Percentiles rank a stretch among this genome's conserved stretches.
Evolutionary conservation across 2,888 invertebrate genomes (phyloP).

Genomic region (Melieria omissa): DNA sequence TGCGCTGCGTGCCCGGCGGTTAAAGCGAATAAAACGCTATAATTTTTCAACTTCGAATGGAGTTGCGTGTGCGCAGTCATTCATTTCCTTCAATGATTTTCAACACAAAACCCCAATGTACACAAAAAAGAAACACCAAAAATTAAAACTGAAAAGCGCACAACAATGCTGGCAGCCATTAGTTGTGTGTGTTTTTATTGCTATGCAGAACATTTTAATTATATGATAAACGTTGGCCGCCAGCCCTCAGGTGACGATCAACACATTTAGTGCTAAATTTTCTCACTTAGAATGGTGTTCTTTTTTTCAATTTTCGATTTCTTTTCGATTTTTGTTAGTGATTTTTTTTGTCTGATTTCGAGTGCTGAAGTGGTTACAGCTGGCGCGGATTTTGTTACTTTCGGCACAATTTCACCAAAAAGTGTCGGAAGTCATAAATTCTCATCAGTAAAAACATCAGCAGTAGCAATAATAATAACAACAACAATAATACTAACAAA

Average conservation of each 20-base stretch:
- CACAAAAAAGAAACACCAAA: too few relatives aligned
- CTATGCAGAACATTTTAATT: too few relatives aligned
- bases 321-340: too few relatives aligned
- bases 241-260: slow-evolving; percentile 23
- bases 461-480: not conserved
- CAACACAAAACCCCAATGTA: too few relatives aligned
- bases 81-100: too few relatives aligned
- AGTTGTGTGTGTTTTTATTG: too few relatives aligned
- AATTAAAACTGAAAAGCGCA: too few relatives aligned
- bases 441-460: slow-evolving; percentile 44
- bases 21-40: too few relatives aligned
- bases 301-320: not conserved
- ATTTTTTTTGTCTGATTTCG: not conserved
- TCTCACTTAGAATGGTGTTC: slow-evolving; percentile 17
- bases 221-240: slow-evolving; percentile 26
- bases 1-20: too few relatives aligned
- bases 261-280: slow-evolving; percentile 24
- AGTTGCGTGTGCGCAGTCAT: too few relatives aligned
- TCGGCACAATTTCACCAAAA: not conserved
- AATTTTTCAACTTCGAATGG: too few relatives aligned
- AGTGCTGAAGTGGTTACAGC: not conserved
- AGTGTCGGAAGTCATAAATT: slow-evolving; percentile 40
- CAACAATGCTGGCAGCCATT: too few relatives aligned
- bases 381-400: slow-evolving; percentile 12
- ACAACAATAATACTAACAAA: not conserved